Evolutionary conservation across 2,797 vertebrate species (phyloP), one percentile per base, ranked within the genome.

Genomic region (Nyctibius grandis): DNA sequence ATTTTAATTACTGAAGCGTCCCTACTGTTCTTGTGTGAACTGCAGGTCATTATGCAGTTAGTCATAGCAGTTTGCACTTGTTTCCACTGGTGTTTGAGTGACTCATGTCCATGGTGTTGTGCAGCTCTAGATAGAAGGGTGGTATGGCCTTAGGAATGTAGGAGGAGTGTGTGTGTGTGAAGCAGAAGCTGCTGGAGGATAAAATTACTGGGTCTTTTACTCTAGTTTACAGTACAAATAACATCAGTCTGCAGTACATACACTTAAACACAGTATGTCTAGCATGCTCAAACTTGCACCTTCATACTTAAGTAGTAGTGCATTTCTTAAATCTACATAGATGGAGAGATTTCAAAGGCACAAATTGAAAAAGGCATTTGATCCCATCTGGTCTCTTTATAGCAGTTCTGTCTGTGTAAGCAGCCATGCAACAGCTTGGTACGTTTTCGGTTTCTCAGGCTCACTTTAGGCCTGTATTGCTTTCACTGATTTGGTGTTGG

Each of bases 61-160:
- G 91, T 95, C 93, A 94, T 31, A 73, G 88, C 67, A 79, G 70
- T 93, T 87, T 89, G 88, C 88, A 56, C 93, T 94, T 95, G 86
- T 95, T 96, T 87, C 94, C 90, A 91, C 94, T 94, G 70, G 86
- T 93, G 86, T 56, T 82, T 38, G 44, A 34, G 22, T 96, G 93
- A 97, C 57, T 97, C 96, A 95, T 21, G 59, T 56, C 74, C 88
- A 15, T n/a, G 56, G 72, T 67, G 67, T 4, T 94, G 77, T 76
- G 95, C 93, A 91, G 90, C 91, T 96, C 93, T 47, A 88, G 94
- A 38, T 12, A 16, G 93, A 54, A 81, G 61, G 74, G 61, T 69
- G 83, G 65, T 92, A 91, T 90, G 80, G 73, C 83, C 61, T 94
- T 73, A 88, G 93, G 93, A 93, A 91, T 93, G 90, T 47, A 51